Conservation (phyloP, 2,888 invertebrate genomes). For the Patella ulyssiponensis region DNA sequence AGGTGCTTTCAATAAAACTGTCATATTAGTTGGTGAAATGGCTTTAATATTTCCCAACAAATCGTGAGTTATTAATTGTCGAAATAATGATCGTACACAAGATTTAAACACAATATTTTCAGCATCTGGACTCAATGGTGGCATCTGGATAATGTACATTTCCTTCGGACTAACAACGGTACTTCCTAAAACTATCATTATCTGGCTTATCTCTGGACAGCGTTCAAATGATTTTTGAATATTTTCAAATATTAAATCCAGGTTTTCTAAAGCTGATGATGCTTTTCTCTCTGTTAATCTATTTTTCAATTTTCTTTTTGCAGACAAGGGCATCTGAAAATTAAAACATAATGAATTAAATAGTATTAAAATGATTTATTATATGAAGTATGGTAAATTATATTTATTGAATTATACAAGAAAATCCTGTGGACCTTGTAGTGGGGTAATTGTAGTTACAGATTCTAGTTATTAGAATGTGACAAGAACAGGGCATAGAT, state of each 20-base stretch:
- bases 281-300: constrained; percentile 37
- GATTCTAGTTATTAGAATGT: too few relatives aligned
- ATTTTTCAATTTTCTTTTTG: not conserved
- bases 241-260: constrained; percentile 45
- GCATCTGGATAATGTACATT: constrained; percentile 48
- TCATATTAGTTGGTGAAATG: constrained; percentile 48
- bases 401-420: too few relatives aligned
- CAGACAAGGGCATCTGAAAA: not conserved
- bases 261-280: constrained; percentile 36
- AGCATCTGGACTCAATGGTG: constrained; percentile 34
- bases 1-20: constrained; percentile 50
- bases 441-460: too few relatives aligned
- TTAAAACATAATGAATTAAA: too few relatives aligned
- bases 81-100: constrained; percentile 47
- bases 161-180: constrained; percentile 59
- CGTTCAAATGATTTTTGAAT: constrained; percentile 48
- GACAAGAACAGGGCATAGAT: too few relatives aligned
- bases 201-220: constrained; percentile 53
- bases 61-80: constrained; percentile 53
- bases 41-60: constrained; percentile 45
- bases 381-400: too few relatives aligned
- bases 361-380: too few relatives aligned
- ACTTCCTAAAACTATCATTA: constrained; percentile 50
- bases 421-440: too few relatives aligned
- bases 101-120: constrained; percentile 32